Percentiles rank a stretch among this genome's conserved stretches.
Conservation (phyloP, 2,888 invertebrate genomes). For the Drosophila sordidula region DNA sequence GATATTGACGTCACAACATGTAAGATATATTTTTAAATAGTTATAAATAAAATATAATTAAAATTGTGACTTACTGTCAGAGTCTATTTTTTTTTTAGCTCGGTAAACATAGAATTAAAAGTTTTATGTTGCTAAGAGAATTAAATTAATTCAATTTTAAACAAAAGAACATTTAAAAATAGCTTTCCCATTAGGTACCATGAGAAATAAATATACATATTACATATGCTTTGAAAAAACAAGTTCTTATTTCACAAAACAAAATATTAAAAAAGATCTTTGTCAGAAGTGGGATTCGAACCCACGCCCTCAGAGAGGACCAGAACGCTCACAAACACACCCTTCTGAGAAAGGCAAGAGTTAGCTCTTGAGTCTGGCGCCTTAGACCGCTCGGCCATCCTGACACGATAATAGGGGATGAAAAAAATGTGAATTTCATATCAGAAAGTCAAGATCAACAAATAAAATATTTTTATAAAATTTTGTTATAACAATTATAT, state of each 20-base stretch:
- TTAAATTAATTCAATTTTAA: too few species aligned
- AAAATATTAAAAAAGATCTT: slow-evolving; percentile 21
- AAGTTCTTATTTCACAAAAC: neutral
- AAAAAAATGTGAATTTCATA: too few species aligned
- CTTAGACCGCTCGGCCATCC: slow-evolving; percentile 85
- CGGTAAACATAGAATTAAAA: too few species aligned
- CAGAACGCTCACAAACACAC: slow-evolving; percentile 1
- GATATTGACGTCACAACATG: neutral
- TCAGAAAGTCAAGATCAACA: too few species aligned
- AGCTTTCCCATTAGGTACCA: too few species aligned
- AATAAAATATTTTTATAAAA: too few species aligned
- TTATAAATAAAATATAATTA: too few species aligned
- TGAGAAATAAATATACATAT: too few species aligned
- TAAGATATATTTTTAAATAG: neutral
- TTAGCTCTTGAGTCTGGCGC: slow-evolving; percentile 82
- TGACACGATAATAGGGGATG: slow-evolving; percentile 54
- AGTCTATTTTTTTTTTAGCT: neutral
- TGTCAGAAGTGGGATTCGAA: slow-evolving; percentile 76
- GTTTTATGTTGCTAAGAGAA: too few species aligned
- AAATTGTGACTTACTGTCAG: neutral
- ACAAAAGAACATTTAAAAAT: too few species aligned
- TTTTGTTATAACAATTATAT: too few species aligned
- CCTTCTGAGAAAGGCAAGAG: neutral
- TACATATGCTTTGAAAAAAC: too few species aligned
- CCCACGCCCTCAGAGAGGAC: slow-evolving; percentile 75